Percentiles rank a stretch among this genome's conserved stretches.
Conservation (phyloP, 2,113 vertebrate species). For the Vulpes lagopus region DNA sequence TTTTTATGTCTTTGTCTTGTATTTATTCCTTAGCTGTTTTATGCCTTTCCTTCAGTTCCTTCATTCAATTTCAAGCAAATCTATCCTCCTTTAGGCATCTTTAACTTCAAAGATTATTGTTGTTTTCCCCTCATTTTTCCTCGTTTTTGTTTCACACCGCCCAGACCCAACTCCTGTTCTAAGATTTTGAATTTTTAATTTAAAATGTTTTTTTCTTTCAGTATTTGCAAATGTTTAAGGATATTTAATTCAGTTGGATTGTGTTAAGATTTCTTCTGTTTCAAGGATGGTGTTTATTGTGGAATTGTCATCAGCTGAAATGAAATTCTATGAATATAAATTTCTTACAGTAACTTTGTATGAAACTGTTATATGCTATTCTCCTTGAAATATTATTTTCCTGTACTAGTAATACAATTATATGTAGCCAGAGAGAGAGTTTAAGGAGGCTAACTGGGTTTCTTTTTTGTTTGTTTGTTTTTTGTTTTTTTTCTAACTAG, state of each 20-base stretch:
- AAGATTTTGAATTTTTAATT: conserved; percentile 45
- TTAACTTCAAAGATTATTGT: neutral
- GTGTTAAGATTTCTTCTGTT: conserved; percentile 35
- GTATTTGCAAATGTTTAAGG: neutral
- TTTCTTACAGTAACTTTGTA: conserved; percentile 3
- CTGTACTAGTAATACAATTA: neutral
- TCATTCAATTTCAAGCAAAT: conserved; percentile 22
- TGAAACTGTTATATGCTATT: neutral
- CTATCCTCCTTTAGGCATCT: neutral
- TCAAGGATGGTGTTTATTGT: neutral
- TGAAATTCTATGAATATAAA: conserved; percentile 34
- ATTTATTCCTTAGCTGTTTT: neutral
- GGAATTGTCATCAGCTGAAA: conserved; percentile 41
- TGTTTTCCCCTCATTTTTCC: neutral
- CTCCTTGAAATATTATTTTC: conserved; percentile 3
- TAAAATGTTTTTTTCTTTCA: neutral
- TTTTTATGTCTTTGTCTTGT: conserved; percentile 3
- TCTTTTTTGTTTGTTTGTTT: neutral
- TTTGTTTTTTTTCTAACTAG: neutral
- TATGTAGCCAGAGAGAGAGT: neutral
- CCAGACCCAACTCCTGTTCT: neutral
- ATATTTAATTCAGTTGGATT: conserved; percentile 9
- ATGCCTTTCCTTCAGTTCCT: neutral
- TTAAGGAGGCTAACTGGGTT: neutral
- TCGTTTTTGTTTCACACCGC: neutral